Evolutionary conservation across 2,888 invertebrate genomes (phyloP).

Genomic region (Antheraea yamamai): DNA sequence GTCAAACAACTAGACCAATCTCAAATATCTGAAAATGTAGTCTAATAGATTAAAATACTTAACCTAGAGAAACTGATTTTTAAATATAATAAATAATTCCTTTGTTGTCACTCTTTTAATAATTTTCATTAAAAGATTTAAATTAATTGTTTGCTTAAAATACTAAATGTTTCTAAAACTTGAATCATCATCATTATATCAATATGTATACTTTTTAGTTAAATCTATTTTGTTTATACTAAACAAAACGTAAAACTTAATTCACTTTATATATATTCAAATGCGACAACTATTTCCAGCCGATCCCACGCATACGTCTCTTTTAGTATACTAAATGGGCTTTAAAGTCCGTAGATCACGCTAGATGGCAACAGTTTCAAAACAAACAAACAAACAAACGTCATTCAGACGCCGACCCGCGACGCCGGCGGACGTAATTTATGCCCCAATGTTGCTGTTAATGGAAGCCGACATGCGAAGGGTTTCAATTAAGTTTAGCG

Average conservation of each 20-base stretch:
- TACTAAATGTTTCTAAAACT: too few species aligned
- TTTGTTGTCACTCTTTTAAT: too few species aligned
- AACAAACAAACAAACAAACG: slow-evolving; percentile 66
- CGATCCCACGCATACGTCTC: slow-evolving; percentile 6
- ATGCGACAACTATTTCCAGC: background rate
- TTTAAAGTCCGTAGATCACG: slow-evolving; percentile 57
- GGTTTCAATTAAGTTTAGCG: background rate
- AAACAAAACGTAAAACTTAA: background rate
- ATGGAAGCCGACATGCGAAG: slow-evolving; percentile 43
- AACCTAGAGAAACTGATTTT: too few species aligned
- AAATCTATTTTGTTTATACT: too few species aligned
- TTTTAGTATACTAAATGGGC: slow-evolving; percentile 28
- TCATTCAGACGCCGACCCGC: slow-evolving; percentile 46
- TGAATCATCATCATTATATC: too few species aligned
- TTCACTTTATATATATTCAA: background rate
- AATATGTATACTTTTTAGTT: too few species aligned
- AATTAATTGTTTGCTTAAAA: too few species aligned
- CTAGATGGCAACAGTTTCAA: slow-evolving; percentile 59
- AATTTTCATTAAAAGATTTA: too few species aligned
- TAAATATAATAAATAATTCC: too few species aligned
- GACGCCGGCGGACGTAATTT: slow-evolving; percentile 42
- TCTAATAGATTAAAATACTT: too few species aligned
- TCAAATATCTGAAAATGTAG: too few species aligned
- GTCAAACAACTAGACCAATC: too few species aligned
- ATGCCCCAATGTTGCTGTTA: slow-evolving; percentile 31